phyloP scores from a whole-genome alignment of 2,797 vertebrate genomes.

The Columba guinea region DNA sequence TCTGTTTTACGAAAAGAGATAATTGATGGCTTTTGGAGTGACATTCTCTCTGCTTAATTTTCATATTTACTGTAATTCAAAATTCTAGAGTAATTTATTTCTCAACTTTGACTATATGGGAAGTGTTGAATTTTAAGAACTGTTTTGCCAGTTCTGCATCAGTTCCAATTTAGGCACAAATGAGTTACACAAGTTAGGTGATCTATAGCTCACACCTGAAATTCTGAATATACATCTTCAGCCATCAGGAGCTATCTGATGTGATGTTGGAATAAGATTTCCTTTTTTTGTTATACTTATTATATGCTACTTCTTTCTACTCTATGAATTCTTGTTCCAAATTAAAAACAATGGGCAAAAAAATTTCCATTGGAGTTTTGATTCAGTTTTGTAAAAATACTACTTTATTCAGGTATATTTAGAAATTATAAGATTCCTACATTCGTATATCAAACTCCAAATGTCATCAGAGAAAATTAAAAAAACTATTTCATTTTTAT shows the following conservation, averaged over 20 bases:
- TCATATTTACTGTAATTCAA: not conserved
- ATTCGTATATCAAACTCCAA: not conserved
- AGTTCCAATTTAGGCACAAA: not conserved
- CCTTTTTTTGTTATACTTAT: not conserved
- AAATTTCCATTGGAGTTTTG: not conserved
- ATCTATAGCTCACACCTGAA: not conserved
- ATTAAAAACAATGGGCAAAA: not conserved
- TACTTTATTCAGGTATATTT: not conserved
- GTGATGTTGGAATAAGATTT: not conserved
- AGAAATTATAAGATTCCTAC: not conserved
- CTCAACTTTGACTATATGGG: not conserved
- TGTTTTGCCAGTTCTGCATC: not conserved
- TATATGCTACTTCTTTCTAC: not conserved
- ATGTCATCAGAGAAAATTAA: not conserved
- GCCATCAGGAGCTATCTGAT: not conserved
- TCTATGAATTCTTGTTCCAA: not conserved
- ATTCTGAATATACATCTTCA: not conserved
- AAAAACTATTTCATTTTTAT: not conserved
- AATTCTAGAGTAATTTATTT: not conserved
- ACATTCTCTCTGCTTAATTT: not conserved
- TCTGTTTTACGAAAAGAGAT: not conserved
- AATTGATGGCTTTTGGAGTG: not conserved
- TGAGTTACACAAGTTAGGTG: not conserved
- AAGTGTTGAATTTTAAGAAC: not conserved
- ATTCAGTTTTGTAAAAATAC: not conserved